These are phyloP conservation scores for Megalopta genalis DNA, from an alignment of 1,140 invertebrate genomes.

Conservation along the genomic window DNA sequence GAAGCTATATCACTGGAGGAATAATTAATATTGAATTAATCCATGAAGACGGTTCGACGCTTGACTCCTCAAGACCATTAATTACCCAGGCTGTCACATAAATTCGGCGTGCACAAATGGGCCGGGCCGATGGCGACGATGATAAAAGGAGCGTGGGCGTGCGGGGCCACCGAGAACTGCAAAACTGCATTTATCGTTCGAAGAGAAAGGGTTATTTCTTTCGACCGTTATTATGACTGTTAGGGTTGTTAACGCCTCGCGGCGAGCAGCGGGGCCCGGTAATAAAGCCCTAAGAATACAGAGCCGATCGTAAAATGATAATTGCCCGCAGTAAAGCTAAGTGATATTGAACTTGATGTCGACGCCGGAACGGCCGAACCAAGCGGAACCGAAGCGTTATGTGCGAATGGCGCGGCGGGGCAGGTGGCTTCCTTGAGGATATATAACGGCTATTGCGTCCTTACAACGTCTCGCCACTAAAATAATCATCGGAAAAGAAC, in stretches of 20 bases:
- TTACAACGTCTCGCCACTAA: background rate
- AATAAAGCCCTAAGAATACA: slow-evolving; percentile 79
- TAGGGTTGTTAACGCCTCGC: slow-evolving; percentile 74
- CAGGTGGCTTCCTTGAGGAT: slow-evolving; percentile 66
- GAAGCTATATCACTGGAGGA: background rate
- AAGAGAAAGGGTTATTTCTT: slow-evolving; percentile 71
- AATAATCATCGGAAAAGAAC: slow-evolving; percentile 8
- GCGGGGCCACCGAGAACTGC: slow-evolving; percentile 54
- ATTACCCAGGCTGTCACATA: slow-evolving; percentile 25
- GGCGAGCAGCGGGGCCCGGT: slow-evolving; percentile 66
- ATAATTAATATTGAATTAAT: slow-evolving; percentile 13
- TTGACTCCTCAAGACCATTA: background rate
- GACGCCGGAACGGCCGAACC: slow-evolving; percentile 64
- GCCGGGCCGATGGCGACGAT: background rate
- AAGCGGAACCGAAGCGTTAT: slow-evolving; percentile 64
- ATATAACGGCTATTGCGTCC: slow-evolving; percentile 7
- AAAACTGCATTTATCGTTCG: slow-evolving; percentile 74
- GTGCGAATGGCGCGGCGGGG: slow-evolving; percentile 7
- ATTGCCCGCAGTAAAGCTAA: slow-evolving; percentile 78
- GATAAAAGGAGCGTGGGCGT: slow-evolving; percentile 17
- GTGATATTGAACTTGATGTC: slow-evolving; percentile 79
- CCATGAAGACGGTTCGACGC: background rate
- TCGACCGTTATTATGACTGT: slow-evolving; percentile 69
- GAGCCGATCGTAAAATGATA: slow-evolving; percentile 79
- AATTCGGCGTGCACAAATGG: slow-evolving; percentile 12